Conservation (phyloP, 2,888 invertebrate species). For the Drosophila meridiana region DNA sequence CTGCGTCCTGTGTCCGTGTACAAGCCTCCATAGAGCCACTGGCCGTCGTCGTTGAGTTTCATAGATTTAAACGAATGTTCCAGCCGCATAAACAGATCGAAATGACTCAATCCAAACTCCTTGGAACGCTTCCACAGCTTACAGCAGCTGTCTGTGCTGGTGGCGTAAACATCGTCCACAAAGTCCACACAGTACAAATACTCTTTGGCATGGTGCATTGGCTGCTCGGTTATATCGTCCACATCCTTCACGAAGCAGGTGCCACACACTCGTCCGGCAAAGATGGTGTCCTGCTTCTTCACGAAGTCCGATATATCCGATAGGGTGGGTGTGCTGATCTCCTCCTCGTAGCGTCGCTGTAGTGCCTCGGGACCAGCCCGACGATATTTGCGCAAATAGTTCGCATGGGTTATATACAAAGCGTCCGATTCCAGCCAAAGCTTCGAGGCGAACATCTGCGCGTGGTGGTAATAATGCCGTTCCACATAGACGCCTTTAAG, state of each 20-base stretch:
- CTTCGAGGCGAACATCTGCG: conserved; percentile 86
- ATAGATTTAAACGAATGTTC: conserved; percentile 78
- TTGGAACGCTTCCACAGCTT: conserved; percentile 82
- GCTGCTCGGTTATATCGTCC: conserved; percentile 72
- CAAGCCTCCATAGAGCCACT: conserved; percentile 80
- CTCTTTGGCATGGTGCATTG: conserved; percentile 78
- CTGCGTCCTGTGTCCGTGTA: conserved; percentile 72
- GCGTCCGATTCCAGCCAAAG: conserved; percentile 85
- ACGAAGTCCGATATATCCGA: conserved; percentile 82
- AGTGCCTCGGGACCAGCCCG: conserved; percentile 80
- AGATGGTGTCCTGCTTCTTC: conserved; percentile 77
- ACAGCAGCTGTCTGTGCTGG: conserved; percentile 76
- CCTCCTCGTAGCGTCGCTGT: conserved; percentile 74
- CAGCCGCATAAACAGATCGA: conserved; percentile 74
- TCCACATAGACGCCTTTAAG: conserved; percentile 86
- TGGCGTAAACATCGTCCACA: conserved; percentile 70
- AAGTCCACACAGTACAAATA: conserved; percentile 83
- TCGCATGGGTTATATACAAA: conserved; percentile 87
- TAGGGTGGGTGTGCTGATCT: conserved; percentile 67
- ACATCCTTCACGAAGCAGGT: conserved; percentile 80
- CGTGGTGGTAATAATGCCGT: conserved; percentile 84
- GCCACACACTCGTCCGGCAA: conserved; percentile 81
- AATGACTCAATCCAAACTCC: conserved; percentile 79
- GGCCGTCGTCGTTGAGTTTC: conserved; percentile 69
- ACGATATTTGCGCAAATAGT: conserved; percentile 78